Conservation (phyloP, 2,797 vertebrate genomes). For the Aulostomus chinensis region DNA sequence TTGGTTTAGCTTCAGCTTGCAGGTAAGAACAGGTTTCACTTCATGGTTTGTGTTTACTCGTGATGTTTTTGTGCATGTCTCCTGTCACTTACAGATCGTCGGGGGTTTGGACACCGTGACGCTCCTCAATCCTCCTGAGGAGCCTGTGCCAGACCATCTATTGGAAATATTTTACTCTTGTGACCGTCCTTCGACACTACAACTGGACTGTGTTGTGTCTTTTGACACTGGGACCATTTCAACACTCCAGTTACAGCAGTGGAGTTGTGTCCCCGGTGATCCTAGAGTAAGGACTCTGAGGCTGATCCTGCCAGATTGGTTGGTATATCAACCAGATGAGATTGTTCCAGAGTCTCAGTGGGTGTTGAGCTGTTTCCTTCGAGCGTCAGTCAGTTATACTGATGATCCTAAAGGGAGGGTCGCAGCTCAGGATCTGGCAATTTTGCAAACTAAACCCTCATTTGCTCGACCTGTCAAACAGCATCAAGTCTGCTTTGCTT, state of each 20-base stretch:
- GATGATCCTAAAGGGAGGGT: conserved; percentile 20
- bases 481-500: conserved; percentile 69
- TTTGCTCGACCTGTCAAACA: conserved; percentile 75
- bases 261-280: conserved; percentile 69
- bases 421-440: conserved; percentile 45
- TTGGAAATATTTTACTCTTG: conserved; percentile 76
- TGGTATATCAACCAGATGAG: conserved; percentile 81
- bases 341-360: conserved; percentile 66
- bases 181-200: conserved; percentile 55
- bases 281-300: conserved; percentile 39
- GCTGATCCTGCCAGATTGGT: conserved; percentile 79
- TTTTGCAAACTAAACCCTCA: conserved; percentile 52
- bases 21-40: conserved; percentile 56
- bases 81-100: conserved; percentile 44
- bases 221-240: conserved; percentile 65
- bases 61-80: neutral
- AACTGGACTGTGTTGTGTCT: conserved; percentile 70
- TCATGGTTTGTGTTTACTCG: neutral
- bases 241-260: conserved; percentile 56
- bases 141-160: conserved; percentile 49
- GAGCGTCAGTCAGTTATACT: conserved; percentile 59
- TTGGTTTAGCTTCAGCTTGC: conserved; percentile 49
- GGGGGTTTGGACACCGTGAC: conserved; percentile 53
- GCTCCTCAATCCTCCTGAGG: conserved; percentile 76
- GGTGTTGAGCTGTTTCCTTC: conserved; percentile 74